phyloP scores from a whole-genome alignment of 2,888 invertebrate species.

The Clitarchus hookeri region DNA sequence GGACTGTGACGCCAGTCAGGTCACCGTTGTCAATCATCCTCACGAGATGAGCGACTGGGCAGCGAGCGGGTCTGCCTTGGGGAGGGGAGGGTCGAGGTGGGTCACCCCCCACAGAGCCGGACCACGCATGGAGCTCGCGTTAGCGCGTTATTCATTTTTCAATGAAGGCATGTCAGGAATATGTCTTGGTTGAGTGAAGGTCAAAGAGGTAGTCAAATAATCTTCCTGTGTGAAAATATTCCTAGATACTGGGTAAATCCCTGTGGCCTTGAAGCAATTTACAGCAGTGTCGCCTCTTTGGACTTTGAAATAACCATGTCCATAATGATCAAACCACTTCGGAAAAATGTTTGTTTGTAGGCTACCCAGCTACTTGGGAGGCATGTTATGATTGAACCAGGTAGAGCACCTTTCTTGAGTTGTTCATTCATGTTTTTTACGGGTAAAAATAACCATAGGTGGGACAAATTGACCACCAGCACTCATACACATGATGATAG shows the following conservation, averaged over 20 bases:
- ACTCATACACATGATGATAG: slow-evolving; percentile 16
- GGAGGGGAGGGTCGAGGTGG: too few species aligned
- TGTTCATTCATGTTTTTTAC: slow-evolving; percentile 42
- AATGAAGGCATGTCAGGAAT: not conserved
- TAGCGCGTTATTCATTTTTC: not conserved
- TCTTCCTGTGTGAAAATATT: slow-evolving; percentile 15
- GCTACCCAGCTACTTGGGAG: slow-evolving; percentile 41
- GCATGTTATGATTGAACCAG: slow-evolving; percentile 41
- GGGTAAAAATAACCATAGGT: slow-evolving; percentile 39
- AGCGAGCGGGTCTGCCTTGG: too few species aligned
- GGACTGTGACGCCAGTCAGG: too few species aligned
- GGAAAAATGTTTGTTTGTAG: slow-evolving; percentile 19
- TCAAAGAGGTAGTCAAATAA: not conserved
- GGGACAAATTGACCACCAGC: slow-evolving; percentile 20
- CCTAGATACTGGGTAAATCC: slow-evolving; percentile 15
- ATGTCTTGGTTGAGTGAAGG: not conserved
- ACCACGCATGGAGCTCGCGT: too few species aligned
- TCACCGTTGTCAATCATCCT: too few species aligned
- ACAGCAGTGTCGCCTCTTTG: slow-evolving; percentile 41
- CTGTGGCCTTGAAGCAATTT: slow-evolving; percentile 43
- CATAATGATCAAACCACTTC: slow-evolving; percentile 47
- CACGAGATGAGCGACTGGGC: too few species aligned
- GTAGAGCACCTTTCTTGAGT: slow-evolving; percentile 44
- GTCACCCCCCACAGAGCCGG: too few species aligned
- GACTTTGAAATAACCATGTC: slow-evolving; percentile 46